Conservation (phyloP, 37 sponge, comb jelly and placozoan genomes). For the Halisarca cf. caerulea region DNA sequence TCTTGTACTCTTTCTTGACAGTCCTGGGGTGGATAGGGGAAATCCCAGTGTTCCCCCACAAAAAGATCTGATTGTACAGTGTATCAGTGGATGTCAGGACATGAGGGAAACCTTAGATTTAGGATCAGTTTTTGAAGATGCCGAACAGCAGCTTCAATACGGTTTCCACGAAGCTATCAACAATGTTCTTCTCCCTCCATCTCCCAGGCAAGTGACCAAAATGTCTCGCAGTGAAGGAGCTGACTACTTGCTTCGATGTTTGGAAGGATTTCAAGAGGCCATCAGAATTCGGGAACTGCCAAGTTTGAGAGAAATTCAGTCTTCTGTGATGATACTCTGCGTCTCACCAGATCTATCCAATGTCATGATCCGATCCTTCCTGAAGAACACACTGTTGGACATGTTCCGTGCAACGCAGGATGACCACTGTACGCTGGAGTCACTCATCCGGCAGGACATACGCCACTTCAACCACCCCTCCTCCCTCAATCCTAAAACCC, state of each 20-base stretch:
- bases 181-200: constrained; percentile 83
- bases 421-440: constrained; percentile 52
- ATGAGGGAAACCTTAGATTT: constrained; percentile 43
- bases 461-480: constrained; percentile 57
- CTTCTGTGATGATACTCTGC: constrained; percentile 38
- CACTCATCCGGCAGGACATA: constrained; percentile 57
- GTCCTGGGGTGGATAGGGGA: neutral
- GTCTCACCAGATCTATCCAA: constrained; percentile 31
- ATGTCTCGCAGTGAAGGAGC: constrained; percentile 41
- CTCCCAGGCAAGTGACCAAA: constrained; percentile 53
- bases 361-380: constrained; percentile 69
- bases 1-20: neutral
- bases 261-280: constrained; percentile 43
- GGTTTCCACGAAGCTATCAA: constrained; percentile 83
- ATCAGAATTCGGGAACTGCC: constrained; percentile 32
- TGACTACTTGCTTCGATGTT: constrained; percentile 1
- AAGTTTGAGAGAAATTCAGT: constrained; percentile 46
- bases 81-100: constrained; percentile 40
- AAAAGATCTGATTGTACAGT: neutral
- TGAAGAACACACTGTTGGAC: constrained; percentile 46
- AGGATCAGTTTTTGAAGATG: constrained; percentile 43
- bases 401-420: constrained; percentile 46
- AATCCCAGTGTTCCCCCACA: neutral
- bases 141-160: constrained; percentile 41
- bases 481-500: constrained; percentile 74